A percentile compares a stretch with the other conserved stretches of the same genome.
These are phyloP conservation scores for Pseudomyrmex sp. DNA, from an alignment of 1,140 invertebrate genomes.

Conservation along the genomic window DNA sequence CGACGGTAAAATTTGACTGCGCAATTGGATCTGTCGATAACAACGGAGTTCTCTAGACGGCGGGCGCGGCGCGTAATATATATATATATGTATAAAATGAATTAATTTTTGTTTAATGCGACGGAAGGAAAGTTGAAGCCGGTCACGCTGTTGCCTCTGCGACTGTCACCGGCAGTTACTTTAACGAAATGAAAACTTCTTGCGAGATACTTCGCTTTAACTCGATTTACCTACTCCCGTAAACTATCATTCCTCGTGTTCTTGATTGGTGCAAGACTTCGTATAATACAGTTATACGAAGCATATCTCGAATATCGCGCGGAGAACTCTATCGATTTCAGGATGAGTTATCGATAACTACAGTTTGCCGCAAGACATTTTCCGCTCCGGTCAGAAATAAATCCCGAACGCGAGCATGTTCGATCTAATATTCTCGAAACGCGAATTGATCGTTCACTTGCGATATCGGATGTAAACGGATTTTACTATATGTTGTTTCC, in stretches of 20 bases:
- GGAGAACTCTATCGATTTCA: neutral
- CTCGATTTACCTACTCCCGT: neutral
- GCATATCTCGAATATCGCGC: neutral
- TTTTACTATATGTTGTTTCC: constrained; percentile 35
- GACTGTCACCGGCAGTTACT: neutral
- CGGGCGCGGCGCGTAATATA: neutral
- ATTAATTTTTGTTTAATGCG: constrained; percentile 1
- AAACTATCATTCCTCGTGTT: constrained; percentile 7
- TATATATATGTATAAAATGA: neutral
- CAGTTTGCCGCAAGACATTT: constrained; percentile 7
- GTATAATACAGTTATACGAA: neutral
- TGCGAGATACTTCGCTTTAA: constrained; percentile 13
- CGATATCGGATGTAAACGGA: neutral
- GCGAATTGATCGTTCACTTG: constrained; percentile 6
- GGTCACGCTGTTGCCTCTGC: neutral
- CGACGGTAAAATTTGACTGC: neutral
- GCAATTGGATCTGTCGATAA: neutral
- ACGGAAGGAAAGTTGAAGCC: neutral
- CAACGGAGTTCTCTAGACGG: neutral
- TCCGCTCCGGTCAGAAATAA: neutral
- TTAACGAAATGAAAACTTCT: constrained; percentile 26
- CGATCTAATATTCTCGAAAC: neutral
- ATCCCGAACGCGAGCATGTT: neutral
- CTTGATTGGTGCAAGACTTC: neutral
- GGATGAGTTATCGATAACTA: neutral